These are phyloP conservation scores for Drosophila nebulosa DNA, from an alignment of 1,140 invertebrate species.

Conservation along the genomic window DNA sequence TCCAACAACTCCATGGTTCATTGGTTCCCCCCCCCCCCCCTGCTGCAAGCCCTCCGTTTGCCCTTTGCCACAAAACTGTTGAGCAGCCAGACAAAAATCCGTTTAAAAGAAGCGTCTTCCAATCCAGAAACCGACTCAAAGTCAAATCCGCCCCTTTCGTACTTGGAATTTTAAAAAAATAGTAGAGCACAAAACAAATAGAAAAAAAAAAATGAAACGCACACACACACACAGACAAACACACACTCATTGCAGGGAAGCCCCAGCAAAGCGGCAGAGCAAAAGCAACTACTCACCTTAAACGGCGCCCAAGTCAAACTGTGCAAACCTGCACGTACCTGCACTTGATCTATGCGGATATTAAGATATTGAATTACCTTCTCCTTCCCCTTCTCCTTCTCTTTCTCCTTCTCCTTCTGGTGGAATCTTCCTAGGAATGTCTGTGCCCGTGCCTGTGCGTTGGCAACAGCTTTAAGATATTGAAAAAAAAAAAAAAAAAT, in stretches of 20 bases:
- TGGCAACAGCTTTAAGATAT: constrained; percentile 35
- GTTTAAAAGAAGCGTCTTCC: constrained; percentile 7
- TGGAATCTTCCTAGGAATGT: not conserved
- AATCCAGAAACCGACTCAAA: not conserved
- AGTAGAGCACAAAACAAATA: not conserved
- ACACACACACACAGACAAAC: too few relatives aligned
- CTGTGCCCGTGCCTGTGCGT: constrained; percentile 1
- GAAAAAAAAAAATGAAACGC: not conserved
- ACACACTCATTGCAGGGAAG: constrained; percentile 24
- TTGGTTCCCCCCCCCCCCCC: not conserved
- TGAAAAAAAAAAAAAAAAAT: constrained; percentile 32
- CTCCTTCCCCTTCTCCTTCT: constrained; percentile 25
- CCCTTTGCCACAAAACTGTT: not conserved
- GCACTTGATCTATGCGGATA: constrained; percentile 78
- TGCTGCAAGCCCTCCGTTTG: too few relatives aligned
- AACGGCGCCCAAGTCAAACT: constrained; percentile 75
- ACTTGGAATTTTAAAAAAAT: constrained; percentile 19
- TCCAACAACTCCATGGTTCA: not conserved
- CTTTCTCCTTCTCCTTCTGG: constrained; percentile 52
- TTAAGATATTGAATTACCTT: constrained; percentile 78
- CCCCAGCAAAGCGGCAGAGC: constrained; percentile 41
- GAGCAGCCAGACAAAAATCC: constrained; percentile 39
- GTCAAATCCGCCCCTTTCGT: not conserved
- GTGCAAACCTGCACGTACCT: constrained; percentile 76
- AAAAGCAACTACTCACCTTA: constrained; percentile 41